Base-by-base conservation (phyloP, 2,113 vertebrate genomes). In the Cichladusa arquata region DNA sequence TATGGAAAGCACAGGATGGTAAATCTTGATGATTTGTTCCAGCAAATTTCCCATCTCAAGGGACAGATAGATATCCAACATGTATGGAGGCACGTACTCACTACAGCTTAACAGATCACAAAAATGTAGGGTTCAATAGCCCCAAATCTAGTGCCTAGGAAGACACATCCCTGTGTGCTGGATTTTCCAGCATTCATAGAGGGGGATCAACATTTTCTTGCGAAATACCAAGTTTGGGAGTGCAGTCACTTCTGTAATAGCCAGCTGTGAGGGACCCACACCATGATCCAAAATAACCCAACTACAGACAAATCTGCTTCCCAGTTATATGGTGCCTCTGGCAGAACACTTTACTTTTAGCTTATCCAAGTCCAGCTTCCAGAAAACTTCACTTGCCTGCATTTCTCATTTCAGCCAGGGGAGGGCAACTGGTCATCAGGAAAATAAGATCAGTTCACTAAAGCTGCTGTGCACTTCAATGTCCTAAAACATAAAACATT, bases 351-450 rank as follows among this genome's bases (percentile, higher is more conserved):
- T 88, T 40, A 6, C 25, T 53, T 71, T 25, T 19, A 45, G 5
- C 6, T 64, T 33, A 47, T 3, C 10, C 4, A 48, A 45, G 16
- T 4, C 6, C 3, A 38, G 11, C 7, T 28, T 26, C 38, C 5
- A 79, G 26, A 44, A 36, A 71, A 44, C 29, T 44, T 24, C 44
- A 34, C 4, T 33, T 51, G n/a, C 33, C 61, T 95, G 94, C 86
- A 90, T 69, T 93, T 94, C 88, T 94, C n/a, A 64, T 26, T 61
- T 77, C 33, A 81, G 25, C 92, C 96, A 95, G 36, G 2, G 40
- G 95, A 92, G 93, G 95, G 95, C 95, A 84, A 74, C 33, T 18
- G 57, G 14, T 33, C 53, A 78, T 28, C 86, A 92, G 61, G 82
- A 90, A 93, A 93, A 31, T 12, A 7, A 45, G 18, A 12, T 51